Evolutionary conservation across 2,797 vertebrate species (phyloP).

Genomic region (Macrochelys suwanniensis): DNA sequence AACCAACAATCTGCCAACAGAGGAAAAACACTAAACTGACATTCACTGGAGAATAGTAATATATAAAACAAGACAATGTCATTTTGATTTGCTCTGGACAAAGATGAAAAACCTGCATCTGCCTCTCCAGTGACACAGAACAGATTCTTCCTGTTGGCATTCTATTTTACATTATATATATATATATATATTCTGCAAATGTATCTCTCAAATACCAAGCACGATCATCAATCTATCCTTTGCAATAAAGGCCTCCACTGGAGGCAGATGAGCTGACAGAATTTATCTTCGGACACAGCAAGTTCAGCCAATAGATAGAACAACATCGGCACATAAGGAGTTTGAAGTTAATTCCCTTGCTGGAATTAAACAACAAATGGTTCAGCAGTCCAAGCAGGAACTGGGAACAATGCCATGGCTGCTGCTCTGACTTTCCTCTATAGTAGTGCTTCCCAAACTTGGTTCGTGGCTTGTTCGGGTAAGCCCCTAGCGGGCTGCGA

Average conservation of each 20-base stretch:
- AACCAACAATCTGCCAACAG: conserved; percentile 52
- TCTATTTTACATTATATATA: conserved; percentile 52
- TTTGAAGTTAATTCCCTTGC: conserved; percentile 71
- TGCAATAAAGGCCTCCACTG: conserved; percentile 25
- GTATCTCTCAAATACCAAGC: conserved; percentile 58
- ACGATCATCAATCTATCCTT: background rate
- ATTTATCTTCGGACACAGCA: conserved; percentile 52
- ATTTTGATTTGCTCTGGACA: conserved; percentile 65
- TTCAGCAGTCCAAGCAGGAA: conserved; percentile 60
- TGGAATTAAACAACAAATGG: conserved; percentile 66
- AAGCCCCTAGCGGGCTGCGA: too few species aligned
- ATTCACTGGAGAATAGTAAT: conserved; percentile 25
- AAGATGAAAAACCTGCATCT: conserved; percentile 59
- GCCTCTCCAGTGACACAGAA: conserved; percentile 57
- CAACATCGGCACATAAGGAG: conserved; percentile 52
- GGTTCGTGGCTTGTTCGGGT: too few species aligned
- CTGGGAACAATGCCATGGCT: conserved; percentile 62
- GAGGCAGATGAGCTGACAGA: conserved; percentile 65
- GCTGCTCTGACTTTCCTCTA: conserved; percentile 43
- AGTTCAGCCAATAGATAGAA: conserved; percentile 57
- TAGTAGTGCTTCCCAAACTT: too few species aligned
- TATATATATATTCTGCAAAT: conserved; percentile 46
- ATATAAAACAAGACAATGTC: conserved; percentile 55
- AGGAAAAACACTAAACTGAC: conserved; percentile 37
- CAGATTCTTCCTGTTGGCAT: conserved; percentile 66